Evolutionary conservation across 2,113 vertebrate species (phyloP).

Genomic region (Scatophagus argus): DNA sequence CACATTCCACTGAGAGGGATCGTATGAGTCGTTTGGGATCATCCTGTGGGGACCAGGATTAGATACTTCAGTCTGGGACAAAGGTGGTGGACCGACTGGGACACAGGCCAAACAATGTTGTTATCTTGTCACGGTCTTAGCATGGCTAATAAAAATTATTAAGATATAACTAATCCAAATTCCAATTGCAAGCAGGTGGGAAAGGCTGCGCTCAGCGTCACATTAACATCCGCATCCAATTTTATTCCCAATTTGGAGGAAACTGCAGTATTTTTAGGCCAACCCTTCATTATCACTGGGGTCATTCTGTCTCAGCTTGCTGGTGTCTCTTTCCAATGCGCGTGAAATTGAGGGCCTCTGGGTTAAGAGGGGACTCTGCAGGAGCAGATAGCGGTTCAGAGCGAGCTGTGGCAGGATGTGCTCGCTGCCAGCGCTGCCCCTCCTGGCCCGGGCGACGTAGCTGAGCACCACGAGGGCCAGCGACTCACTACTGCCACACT

Average conservation of each 20-base stretch:
- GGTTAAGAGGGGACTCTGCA: constrained; percentile 70
- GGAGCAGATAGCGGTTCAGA: constrained; percentile 60
- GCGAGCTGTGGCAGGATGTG: constrained; percentile 28
- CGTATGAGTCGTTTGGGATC: background rate
- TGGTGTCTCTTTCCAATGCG: constrained; percentile 60
- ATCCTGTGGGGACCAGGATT: background rate
- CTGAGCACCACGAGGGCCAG: constrained; percentile 45
- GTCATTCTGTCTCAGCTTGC: constrained; percentile 62
- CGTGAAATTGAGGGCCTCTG: constrained; percentile 71
- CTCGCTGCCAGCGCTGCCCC: constrained; percentile 33
- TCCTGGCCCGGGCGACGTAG: constrained; percentile 36
- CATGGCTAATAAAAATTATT: background rate
- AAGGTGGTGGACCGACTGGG: background rate
- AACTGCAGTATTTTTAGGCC: constrained; percentile 51
- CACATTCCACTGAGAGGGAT: background rate
- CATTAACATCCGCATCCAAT: constrained; percentile 44
- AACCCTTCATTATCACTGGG: constrained; percentile 67
- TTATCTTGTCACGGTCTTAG: background rate
- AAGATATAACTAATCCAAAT: constrained; percentile 42
- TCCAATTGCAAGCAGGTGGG: constrained; percentile 9
- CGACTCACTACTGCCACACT: constrained; percentile 47
- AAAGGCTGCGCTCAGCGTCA: constrained; percentile 13
- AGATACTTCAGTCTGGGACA: constrained; percentile 18
- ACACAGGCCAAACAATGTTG: no score
- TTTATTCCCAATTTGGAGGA: constrained; percentile 61